Percentiles rank a stretch among this genome's conserved stretches.
phyloP scores from a whole-genome alignment of 1,140 invertebrate species.

The Formica selysi region DNA sequence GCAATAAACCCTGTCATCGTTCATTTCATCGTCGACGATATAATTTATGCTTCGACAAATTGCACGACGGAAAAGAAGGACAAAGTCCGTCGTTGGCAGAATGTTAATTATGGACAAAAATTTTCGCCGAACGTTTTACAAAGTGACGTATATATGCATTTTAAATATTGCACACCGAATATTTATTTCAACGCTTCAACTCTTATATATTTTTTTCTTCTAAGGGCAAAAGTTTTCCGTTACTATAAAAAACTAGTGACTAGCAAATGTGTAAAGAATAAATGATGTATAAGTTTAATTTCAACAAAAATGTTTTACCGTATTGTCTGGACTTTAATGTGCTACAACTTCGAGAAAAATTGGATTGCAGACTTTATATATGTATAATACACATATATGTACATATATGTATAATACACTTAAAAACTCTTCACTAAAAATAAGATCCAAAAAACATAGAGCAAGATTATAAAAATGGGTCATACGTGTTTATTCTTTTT shows the following conservation, averaged over 20 bases:
- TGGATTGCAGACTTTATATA: neutral
- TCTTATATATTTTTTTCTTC: neutral
- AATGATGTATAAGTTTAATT: neutral
- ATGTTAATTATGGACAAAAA: conserved; percentile 47
- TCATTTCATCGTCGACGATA: conserved; percentile 18
- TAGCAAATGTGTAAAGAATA: neutral
- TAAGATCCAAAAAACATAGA: neutral
- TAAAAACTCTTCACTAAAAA: neutral
- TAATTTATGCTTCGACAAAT: conserved; percentile 46
- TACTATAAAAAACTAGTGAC: neutral
- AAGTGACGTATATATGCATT: neutral
- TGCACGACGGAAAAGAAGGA: neutral
- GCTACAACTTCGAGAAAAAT: neutral
- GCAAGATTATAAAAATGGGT: neutral
- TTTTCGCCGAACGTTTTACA: neutral
- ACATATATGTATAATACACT: neutral
- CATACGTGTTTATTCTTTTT: conserved; percentile 1
- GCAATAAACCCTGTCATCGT: conserved; percentile 35
- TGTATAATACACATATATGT: too few relatives aligned
- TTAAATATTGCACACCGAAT: conserved; percentile 15
- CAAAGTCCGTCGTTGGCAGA: conserved; percentile 6
- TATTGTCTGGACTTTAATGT: conserved; percentile 9
- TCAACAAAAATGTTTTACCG: conserved; percentile 5
- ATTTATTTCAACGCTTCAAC: neutral
- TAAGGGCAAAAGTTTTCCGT: neutral